Conservation (phyloP, 2,113 vertebrate species). For the Narcine bancroftii region DNA sequence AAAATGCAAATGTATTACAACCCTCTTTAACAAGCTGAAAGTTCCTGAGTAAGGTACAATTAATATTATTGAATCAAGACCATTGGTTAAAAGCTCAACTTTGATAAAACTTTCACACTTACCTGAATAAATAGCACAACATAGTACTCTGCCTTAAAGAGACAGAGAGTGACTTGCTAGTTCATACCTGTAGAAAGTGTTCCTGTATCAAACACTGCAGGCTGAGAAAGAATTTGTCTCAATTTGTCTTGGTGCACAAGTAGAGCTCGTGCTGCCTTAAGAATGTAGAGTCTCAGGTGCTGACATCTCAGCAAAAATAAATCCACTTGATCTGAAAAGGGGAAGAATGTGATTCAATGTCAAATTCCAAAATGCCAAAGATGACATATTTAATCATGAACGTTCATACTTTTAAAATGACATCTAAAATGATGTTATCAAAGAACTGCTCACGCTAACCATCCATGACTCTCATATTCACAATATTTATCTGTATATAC, state of each 20-base stretch:
- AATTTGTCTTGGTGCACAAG: conserved; percentile 91
- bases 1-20: not conserved
- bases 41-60: not conserved
- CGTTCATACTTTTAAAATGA: too few species aligned
- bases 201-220: conserved; percentile 71
- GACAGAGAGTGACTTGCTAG: not conserved
- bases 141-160: not conserved
- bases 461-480: too few species aligned
- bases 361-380: not conserved
- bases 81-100: not conserved
- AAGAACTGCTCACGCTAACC: too few species aligned
- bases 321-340: conserved; percentile 79
- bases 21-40: not conserved
- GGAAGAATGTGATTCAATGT: not conserved
- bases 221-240: conserved; percentile 85
- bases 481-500: too few species aligned
- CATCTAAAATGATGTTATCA: too few species aligned
- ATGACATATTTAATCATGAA: not conserved
- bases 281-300: conserved; percentile 83
- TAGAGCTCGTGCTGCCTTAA: conserved; percentile 85
- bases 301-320: conserved; percentile 80
- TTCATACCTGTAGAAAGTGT: conserved; percentile 65
- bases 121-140: not conserved
- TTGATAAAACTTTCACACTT: not conserved
- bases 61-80: not conserved